phyloP scores from a whole-genome alignment of 2,797 vertebrate genomes.

The Okamejei kenojei region DNA sequence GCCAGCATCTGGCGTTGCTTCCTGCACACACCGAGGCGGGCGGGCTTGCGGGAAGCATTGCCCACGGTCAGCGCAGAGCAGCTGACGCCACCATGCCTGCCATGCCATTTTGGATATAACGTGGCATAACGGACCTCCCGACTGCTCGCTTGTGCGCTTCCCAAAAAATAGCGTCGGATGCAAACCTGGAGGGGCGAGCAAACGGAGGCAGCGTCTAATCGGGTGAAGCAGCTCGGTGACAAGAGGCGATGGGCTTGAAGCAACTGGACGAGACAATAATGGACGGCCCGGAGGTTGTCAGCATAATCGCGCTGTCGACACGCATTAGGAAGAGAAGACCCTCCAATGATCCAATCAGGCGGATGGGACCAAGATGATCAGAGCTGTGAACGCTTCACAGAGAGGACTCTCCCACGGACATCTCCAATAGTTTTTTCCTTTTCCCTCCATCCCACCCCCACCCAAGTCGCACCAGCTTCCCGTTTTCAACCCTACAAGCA shows the following conservation, averaged over 20 bases:
- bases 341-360: not conserved
- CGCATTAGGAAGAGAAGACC: not conserved
- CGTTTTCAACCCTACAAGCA: too few species aligned
- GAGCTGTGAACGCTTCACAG: not conserved
- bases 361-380: not conserved
- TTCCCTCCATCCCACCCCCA: too few species aligned
- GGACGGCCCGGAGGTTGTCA: not conserved
- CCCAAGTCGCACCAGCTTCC: too few species aligned
- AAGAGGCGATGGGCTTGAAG: not conserved
- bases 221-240: not conserved
- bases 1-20: too few species aligned
- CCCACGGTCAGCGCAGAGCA: not conserved
- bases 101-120: too few species aligned
- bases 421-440: not conserved
- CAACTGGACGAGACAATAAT: slow-evolving; percentile 8
- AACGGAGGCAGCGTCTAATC: not conserved
- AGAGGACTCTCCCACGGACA: not conserved
- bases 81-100: not conserved
- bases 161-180: not conserved
- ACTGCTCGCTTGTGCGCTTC: not conserved
- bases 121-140: not conserved
- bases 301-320: not conserved
- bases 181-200: not conserved
- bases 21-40: too few species aligned
- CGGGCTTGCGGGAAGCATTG: too few species aligned